Evolutionary conservation across 2,113 vertebrate genomes (phyloP).

Genomic region (Motacilla tschutschensis): DNA sequence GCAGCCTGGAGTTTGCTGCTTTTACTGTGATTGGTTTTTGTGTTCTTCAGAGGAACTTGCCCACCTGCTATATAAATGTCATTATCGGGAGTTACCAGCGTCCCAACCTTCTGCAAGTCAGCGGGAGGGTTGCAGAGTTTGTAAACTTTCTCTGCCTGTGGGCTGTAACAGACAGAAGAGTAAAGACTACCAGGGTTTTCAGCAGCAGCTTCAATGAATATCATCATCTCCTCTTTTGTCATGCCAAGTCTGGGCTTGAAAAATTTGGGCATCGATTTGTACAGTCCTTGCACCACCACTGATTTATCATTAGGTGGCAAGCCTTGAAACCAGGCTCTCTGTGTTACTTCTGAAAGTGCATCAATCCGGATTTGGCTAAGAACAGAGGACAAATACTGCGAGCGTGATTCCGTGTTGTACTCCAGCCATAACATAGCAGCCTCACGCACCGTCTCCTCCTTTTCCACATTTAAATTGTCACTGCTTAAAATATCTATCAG

Average conservation of each 20-base stretch:
- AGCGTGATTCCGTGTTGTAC: slow-evolving; percentile 93
- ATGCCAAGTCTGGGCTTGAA: slow-evolving; percentile 97
- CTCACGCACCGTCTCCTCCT: slow-evolving; percentile 96
- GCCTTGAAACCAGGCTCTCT: slow-evolving; percentile 97
- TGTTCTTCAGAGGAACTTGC: slow-evolving; percentile 89
- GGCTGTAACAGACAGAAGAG: slow-evolving; percentile 93
- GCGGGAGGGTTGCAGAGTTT: slow-evolving; percentile 91
- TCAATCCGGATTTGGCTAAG: slow-evolving; percentile 97
- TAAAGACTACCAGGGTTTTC: slow-evolving; percentile 81
- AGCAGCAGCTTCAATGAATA: slow-evolving; percentile 92
- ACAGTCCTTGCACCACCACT: slow-evolving; percentile 97
- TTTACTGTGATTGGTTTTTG: slow-evolving; percentile 85
- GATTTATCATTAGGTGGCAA: slow-evolving; percentile 97
- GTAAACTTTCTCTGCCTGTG: slow-evolving; percentile 97
- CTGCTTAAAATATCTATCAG: slow-evolving; percentile 94
- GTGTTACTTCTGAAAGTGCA: slow-evolving; percentile 95
- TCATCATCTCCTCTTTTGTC: slow-evolving; percentile 99
- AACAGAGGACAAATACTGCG: slow-evolving; percentile 95
- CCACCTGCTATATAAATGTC: slow-evolving; percentile 97
- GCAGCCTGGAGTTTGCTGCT: slow-evolving; percentile 87
- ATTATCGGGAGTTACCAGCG: slow-evolving; percentile 93
- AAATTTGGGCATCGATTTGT: slow-evolving; percentile 99
- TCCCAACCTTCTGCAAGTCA: slow-evolving; percentile 92
- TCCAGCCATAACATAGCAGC: slow-evolving; percentile 98
- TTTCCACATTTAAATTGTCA: slow-evolving; percentile 98